Base-by-base conservation (phyloP, 2,113 vertebrate species). In the Cariama cristata region DNA sequence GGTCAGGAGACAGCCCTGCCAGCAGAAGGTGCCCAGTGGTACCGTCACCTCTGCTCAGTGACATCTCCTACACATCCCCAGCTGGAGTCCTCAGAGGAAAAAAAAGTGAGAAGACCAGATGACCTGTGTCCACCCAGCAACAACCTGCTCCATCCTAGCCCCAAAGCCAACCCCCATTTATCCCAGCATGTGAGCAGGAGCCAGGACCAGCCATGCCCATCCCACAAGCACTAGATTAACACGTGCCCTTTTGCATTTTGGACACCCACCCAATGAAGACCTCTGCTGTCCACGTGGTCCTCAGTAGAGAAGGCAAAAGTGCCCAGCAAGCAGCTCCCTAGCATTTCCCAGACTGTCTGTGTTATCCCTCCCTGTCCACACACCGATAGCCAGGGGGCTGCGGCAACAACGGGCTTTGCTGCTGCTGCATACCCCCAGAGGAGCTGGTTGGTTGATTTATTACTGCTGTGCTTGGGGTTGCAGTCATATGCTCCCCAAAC, bases 191-290 rank as follows among this genome's bases (percentile, higher is more conserved):
- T 0, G 1, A 75, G 19, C 35, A 72, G 35, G 15, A 86, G 22
- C 52, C 75, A 42, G 53, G 53, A 35, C 40, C 79, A 67, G 35
- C 53, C 20, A 3, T 1, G 1, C 8, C 28, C 32, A 26, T 33
- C 35, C 55, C 71, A 72, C 38, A n/a, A 17, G 13, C 56, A 32
- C 42, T 42, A 33, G 49, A 32, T 55, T 60, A 42, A 33, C 55
- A 12, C 0, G 0, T 4, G 2, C 2, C 23, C 30, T 56, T 84
- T 52, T 8, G 24, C 33, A 12, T 47, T 85, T 79, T 1, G 9
- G 66, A 10, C 21, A 47, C 38, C 47, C 42, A 12, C 30, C 26
- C 28, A 11, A 23, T 4, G 1, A 55, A 42, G 53, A 64, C 15
- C 38, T 59, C 73, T 56, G 19, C 26, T 69, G 20, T n/a, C 42